Evolutionary conservation across 2,888 invertebrate genomes (phyloP), one percentile per base, ranked within the genome.

Genomic region (Cryptus armator): DNA sequence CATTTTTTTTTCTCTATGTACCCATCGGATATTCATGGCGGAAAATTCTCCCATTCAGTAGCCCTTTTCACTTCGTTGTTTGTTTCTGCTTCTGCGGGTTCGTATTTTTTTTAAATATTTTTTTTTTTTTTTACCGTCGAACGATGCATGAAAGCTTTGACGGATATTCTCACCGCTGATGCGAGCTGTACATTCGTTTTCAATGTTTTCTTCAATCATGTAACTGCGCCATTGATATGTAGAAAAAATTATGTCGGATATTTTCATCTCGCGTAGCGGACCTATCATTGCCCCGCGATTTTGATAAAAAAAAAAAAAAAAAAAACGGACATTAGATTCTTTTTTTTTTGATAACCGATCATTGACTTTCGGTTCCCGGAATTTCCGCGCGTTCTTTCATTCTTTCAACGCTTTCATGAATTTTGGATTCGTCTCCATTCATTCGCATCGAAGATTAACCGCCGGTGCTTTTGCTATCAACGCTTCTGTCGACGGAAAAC

Each of bases 81-180:
- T 59, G 48, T 29, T 48, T 51, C 56, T 44, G 44, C 51, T 71
- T 56, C 46, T 32, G 24, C 46, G 43, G 68, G 44, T 14, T 74
- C 24, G 29, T 43, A 64, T 43, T 37, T 76, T 43, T 51, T 44
- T 62, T 78, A 51, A 46, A 29, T 53, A 29, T 37, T 16, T 68
- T 76, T 43, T 51, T n/a, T n/a, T n/a, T n/a, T 44, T 51, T 78
- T 62, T 62, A 44, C 53, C 56, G 37, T 0, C 37, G 66, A 56
- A 16, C 48, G 48, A 71, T 68, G 72, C 51, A 72, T 77, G 67
- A 70, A 81, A 68, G 72, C 68, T 48, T 53, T 59, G 56, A 81
- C 48, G 66, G 29, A 67, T 43, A 32, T 62, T 79, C 59, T 67
- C 62, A 43, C n/a, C 10, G 32, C 24, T 56, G 24, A 9, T 53